Evolutionary conservation across 2,113 vertebrate genomes (phyloP).

Genomic region (Lepisosteus osseus): DNA sequence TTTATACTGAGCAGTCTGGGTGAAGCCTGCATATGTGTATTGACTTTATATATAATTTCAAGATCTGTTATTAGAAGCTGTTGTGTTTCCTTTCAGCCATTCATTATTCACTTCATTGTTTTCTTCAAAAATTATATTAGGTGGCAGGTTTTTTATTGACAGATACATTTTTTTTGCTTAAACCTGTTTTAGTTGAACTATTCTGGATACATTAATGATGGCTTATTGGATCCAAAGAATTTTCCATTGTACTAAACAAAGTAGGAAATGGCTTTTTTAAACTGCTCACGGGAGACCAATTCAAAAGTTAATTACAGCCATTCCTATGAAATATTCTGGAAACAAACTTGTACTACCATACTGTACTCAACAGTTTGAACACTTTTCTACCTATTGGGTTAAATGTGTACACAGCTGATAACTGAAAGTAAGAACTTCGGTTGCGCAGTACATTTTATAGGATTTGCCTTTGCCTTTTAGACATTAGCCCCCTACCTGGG

Average conservation of each 20-base stretch:
- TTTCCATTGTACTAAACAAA: constrained; percentile 21
- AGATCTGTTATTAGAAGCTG: neutral
- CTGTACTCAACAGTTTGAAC: too few species aligned
- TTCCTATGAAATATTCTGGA: too few species aligned
- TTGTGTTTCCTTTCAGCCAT: constrained; percentile 31
- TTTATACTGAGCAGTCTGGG: constrained; percentile 6
- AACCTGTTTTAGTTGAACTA: constrained; percentile 44
- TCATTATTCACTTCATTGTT: constrained; percentile 35
- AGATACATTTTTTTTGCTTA: constrained; percentile 47
- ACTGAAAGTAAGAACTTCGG: too few species aligned
- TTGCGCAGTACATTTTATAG: too few species aligned
- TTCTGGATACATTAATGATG: constrained; percentile 50
- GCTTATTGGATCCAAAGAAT: constrained; percentile 36
- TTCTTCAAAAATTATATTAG: constrained; percentile 40
- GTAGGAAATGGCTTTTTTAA: too few species aligned
- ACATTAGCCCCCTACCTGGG: too few species aligned
- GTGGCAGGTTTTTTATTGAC: constrained; percentile 52
- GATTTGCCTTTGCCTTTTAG: too few species aligned
- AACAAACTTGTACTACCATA: too few species aligned
- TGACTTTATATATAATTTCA: constrained; percentile 26
- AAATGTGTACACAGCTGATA: too few species aligned
- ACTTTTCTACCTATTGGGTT: too few species aligned
- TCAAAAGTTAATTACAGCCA: too few species aligned
- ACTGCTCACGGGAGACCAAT: too few species aligned
- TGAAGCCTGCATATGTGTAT: neutral